Percentiles rank a stretch among this genome's conserved stretches.
These are phyloP conservation scores for Peromyscus aztecus DNA, from an alignment of 2,797 vertebrate genomes.

Conservation along the genomic window DNA sequence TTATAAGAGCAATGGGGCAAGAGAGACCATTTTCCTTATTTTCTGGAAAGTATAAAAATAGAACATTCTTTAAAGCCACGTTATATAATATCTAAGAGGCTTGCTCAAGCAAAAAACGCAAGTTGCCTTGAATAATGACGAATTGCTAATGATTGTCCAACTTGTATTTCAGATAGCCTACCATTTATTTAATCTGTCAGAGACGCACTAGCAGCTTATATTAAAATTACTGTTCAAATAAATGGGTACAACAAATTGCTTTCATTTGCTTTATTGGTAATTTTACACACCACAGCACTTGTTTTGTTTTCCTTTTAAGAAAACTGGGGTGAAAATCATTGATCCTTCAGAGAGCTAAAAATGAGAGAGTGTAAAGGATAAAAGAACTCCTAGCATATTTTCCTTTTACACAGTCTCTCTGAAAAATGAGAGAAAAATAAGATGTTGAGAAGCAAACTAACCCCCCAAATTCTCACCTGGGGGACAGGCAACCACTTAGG, in stretches of 20 bases:
- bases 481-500: neutral
- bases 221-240: neutral
- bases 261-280: neutral
- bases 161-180: neutral
- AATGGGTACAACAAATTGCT: neutral
- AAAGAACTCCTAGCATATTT: neutral
- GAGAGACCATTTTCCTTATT: neutral
- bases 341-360: neutral
- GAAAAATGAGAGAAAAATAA: conserved; percentile 22
- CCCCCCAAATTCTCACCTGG: neutral
- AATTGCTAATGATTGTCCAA: neutral
- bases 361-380: neutral
- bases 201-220: neutral
- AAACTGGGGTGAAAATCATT: conserved; percentile 46
- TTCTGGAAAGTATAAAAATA: neutral
- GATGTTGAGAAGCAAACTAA: neutral
- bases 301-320: conserved; percentile 3
- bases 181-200: neutral
- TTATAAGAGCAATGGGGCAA: neutral
- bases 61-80: neutral
- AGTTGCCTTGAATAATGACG: neutral
- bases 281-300: conserved; percentile 30
- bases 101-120: neutral
- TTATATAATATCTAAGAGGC: neutral
- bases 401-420: neutral